Percentiles rank a stretch among this genome's conserved stretches.
Evolutionary conservation across 2,113 vertebrate species (phyloP).

Genomic region (Glaucomys volans): DNA sequence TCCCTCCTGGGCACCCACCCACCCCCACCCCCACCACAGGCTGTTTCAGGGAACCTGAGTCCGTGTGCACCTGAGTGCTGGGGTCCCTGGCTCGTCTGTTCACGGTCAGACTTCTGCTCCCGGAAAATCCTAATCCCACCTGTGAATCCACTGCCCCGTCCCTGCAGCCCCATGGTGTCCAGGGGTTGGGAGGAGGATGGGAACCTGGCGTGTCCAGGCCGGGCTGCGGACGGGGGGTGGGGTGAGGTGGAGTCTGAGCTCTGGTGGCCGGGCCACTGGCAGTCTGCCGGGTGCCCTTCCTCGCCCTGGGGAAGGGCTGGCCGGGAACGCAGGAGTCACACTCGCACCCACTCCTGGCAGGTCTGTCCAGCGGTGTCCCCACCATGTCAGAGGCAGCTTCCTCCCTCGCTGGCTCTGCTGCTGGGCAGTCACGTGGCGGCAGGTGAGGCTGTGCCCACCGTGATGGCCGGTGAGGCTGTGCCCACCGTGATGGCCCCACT

Average conservation of each 20-base stretch:
- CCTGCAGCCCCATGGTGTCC: accelerated
- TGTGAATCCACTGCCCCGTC: accelerated
- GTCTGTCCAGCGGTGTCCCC: neutral
- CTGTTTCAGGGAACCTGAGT: neutral
- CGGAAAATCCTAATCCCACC: neutral
- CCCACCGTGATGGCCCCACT: no score
- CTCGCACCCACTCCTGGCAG: neutral
- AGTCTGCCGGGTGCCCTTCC: neutral
- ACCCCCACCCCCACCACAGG: accelerated
- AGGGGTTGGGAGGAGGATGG: accelerated
- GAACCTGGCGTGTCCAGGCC: neutral
- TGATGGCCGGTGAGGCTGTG: no score
- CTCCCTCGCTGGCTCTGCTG: neutral
- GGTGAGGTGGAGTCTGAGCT: no score
- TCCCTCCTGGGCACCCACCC: no score
- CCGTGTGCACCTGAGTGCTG: no score
- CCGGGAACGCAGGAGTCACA: neutral
- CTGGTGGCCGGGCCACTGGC: neutral
- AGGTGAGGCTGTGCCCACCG: no score
- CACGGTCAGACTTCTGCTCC: neutral
- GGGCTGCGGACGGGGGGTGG: neutral
- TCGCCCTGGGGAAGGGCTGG: neutral
- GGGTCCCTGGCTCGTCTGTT: neutral
- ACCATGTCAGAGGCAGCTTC: neutral
- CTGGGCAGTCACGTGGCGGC: no score